These are phyloP conservation scores for Trichechus manatus DNA, from an alignment of 2,113 vertebrate species.

Conservation along the genomic window DNA sequence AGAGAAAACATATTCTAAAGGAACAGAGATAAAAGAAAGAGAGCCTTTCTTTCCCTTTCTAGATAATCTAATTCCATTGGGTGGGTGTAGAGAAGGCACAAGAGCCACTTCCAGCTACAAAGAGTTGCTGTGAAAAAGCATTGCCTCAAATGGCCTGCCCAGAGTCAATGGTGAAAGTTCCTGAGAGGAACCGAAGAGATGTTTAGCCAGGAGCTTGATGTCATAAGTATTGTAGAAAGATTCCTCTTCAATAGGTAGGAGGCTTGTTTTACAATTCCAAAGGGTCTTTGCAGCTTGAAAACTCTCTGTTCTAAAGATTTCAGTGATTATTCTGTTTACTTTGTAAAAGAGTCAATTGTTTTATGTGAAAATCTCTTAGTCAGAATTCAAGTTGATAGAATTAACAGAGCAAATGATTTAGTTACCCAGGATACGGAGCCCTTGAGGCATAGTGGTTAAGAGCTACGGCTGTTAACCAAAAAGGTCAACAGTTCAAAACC, in stretches of 20 bases:
- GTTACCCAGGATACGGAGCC: background rate
- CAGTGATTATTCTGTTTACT: background rate
- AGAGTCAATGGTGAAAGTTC: background rate
- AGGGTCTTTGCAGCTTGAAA: background rate
- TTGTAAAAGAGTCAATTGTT: constrained; percentile 35
- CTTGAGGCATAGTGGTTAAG: no score
- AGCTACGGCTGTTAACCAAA: no score
- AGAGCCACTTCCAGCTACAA: background rate
- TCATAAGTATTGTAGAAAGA: background rate
- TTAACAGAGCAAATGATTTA: constrained; percentile 5
- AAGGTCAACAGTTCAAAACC: no score
- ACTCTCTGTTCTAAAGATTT: constrained; percentile 39
- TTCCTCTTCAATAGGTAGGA: background rate
- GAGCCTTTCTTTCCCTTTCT: background rate
- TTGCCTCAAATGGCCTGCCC: background rate
- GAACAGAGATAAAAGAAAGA: background rate
- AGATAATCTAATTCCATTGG: background rate
- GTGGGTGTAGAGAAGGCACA: background rate
- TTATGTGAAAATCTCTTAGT: background rate
- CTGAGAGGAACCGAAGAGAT: background rate
- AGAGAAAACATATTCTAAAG: background rate
- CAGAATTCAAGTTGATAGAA: constrained; percentile 47
- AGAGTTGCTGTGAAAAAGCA: background rate
- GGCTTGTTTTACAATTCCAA: background rate
- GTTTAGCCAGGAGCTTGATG: background rate